Evolutionary conservation across 2,797 vertebrate species (phyloP).

Genomic region (Alectoris magna): DNA sequence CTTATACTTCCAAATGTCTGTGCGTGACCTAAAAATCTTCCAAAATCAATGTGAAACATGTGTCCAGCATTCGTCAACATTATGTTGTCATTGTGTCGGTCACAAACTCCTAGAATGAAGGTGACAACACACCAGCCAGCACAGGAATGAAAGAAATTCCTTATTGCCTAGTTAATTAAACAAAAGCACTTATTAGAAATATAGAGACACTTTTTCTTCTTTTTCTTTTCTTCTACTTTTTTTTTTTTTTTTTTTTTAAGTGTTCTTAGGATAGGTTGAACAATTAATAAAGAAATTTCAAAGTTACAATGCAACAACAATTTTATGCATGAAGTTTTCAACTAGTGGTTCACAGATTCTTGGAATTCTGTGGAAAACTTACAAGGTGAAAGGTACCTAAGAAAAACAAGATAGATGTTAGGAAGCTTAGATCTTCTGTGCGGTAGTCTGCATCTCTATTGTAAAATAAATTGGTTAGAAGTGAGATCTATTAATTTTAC

Average conservation of each 20-base stretch:
- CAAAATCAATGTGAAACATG: conserved; percentile 84
- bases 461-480: neutral
- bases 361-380: neutral
- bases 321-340: neutral
- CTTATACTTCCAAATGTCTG: conserved; percentile 81
- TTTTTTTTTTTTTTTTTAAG: neutral
- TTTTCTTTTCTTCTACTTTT: neutral
- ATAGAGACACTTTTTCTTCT: neutral
- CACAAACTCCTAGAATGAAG: conserved; percentile 81
- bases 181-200: neutral
- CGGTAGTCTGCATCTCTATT: neutral
- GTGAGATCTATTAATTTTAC: neutral
- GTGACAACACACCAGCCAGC: conserved; percentile 83
- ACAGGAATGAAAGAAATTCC: conserved; percentile 80
- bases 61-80: conserved; percentile 79
- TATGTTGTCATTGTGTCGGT: conserved; percentile 81
- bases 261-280: neutral
- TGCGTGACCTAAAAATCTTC: conserved; percentile 80
- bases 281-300: neutral
- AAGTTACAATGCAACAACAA: neutral
- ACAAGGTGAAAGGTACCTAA: fast-evolving
- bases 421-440: neutral
- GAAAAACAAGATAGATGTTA: neutral
- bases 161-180: conserved; percentile 69
- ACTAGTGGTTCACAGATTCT: neutral